Evolutionary conservation across 1,140 invertebrate species (phyloP), one percentile per base, ranked within the genome.

Genomic region (Trichomalopsis sarcophagae): DNA sequence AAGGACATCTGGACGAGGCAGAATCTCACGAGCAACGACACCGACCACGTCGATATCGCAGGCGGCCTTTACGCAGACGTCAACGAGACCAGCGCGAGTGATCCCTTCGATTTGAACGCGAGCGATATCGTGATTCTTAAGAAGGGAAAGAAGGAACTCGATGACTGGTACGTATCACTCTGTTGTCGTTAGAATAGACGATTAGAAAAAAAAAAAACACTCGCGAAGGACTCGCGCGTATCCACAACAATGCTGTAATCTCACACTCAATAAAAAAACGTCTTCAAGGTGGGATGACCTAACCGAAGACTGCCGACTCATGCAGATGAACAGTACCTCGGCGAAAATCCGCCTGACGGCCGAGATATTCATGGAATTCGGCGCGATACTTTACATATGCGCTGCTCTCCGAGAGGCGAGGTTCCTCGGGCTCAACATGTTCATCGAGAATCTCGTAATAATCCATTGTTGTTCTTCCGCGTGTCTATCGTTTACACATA

Each of bases 361-460:
- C 1, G 97, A 98, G 92, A 88, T 97, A 6, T 89, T 95, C 0
- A 95, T 97, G 89, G 95, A 96, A 90, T 87, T 97, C 1, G 97
- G 97, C 10, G 96, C 97, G 0, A 93, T 97, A 68, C 92, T 96
- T 0, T 98, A 98, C 89, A 95, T 98, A n/a, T 90, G 95, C 0
- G 96, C 97, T 1, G 97, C 97, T 0, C 89, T 97, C 14, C 92
- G 97, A 21, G 97, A 98, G 92, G 96, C 96, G 0, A 94, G 95
- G 81, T 98, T 98, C 92, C 92, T 98, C 4, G 97, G 97, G 1
- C 93, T 95, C 10, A 96, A 97, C 88, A 98, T 98, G 96, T 98
- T 98, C 91, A 95, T 98, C 74, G 97, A 98, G 92, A 98, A 98
- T 94, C 93, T 98, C 90, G 97, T 62, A 21, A n/a, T n/a, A 55